phyloP scores from a whole-genome alignment of 2,888 invertebrate genomes.

The Thymelicus sylvestris region DNA sequence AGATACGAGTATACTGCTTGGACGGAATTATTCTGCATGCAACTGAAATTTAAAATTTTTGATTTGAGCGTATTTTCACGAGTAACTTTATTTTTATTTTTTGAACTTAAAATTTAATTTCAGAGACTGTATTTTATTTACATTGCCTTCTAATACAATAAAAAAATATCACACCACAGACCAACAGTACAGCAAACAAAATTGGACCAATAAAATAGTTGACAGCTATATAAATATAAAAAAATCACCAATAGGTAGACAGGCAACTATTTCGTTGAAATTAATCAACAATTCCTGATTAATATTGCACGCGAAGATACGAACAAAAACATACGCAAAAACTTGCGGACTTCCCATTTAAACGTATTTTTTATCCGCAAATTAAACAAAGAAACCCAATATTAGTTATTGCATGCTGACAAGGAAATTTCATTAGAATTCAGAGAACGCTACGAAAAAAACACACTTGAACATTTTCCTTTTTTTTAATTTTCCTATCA shows the following conservation, averaged over 20 bases:
- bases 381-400: background rate
- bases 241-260: background rate
- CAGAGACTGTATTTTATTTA: too few relatives aligned
- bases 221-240: too few relatives aligned
- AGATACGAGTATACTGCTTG: too few relatives aligned
- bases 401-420: background rate
- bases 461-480: background rate
- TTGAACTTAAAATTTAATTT: too few relatives aligned
- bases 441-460: background rate
- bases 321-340: conserved; percentile 28
- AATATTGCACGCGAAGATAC: conserved; percentile 22
- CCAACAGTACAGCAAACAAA: too few relatives aligned
- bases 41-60: too few relatives aligned
- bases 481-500: background rate
- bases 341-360: conserved; percentile 31
- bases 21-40: too few relatives aligned
- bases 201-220: too few relatives aligned
- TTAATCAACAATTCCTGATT: conserved; percentile 20
- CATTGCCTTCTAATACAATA: too few relatives aligned
- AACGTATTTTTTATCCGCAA: conserved; percentile 29
- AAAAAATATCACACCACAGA: too few relatives aligned
- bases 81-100: too few relatives aligned
- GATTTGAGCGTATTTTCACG: too few relatives aligned
- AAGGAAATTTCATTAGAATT: background rate
- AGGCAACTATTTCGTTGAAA: conserved; percentile 2